Evolutionary conservation across 2,888 invertebrate species (phyloP).

Genomic region (Psylliodes chrysocephalus): DNA sequence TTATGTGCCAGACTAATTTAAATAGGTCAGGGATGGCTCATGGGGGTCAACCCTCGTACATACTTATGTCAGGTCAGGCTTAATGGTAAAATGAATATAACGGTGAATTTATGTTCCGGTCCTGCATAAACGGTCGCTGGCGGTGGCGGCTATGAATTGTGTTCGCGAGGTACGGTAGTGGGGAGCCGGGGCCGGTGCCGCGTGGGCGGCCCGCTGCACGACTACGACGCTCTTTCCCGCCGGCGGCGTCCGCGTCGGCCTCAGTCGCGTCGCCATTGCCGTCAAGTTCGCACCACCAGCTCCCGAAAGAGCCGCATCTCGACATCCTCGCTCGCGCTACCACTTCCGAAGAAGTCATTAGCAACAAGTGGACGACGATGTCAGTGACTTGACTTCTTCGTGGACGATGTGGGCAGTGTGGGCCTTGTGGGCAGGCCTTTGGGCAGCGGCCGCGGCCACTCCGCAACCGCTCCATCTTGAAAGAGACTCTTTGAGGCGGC

Average conservation of each 20-base stretch:
- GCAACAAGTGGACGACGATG: slow-evolving; percentile 41
- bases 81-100: background rate
- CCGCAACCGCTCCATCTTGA: slow-evolving; percentile 61
- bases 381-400: slow-evolving; percentile 34
- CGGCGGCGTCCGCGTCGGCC: slow-evolving; percentile 41
- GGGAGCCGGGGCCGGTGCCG: slow-evolving; percentile 47
- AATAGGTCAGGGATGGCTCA: background rate
- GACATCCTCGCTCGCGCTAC: slow-evolving; percentile 17
- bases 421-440: slow-evolving; percentile 53
- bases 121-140: slow-evolving; percentile 26
- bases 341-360: slow-evolving; percentile 20
- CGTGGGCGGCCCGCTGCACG: slow-evolving; percentile 58
- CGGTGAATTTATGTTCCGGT: no score
- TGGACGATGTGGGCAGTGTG: slow-evolving; percentile 44
- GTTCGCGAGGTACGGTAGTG: slow-evolving; percentile 37
- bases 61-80: background rate
- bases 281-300: slow-evolving; percentile 23
- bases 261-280: slow-evolving; percentile 37
- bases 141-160: slow-evolving; percentile 19
- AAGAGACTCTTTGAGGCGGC: slow-evolving; percentile 58
- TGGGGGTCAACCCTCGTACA: no score
- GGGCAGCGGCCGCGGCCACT: slow-evolving; percentile 63
- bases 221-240: slow-evolving; percentile 51
- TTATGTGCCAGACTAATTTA: background rate
- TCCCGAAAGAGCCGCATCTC: slow-evolving; percentile 33